These are phyloP conservation scores for Aphis gossypii DNA, from an alignment of 1,140 invertebrate genomes.

Conservation along the genomic window DNA sequence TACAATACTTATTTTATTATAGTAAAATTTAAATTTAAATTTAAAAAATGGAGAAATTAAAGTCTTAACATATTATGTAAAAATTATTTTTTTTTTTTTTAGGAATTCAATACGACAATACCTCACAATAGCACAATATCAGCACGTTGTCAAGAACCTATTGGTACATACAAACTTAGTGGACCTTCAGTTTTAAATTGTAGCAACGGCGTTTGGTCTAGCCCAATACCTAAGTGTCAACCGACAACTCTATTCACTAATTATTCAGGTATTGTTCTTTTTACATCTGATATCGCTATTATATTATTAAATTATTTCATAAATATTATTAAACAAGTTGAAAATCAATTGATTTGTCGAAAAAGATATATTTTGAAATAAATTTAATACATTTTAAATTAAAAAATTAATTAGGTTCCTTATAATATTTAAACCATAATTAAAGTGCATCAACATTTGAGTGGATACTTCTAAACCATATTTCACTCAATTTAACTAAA, in stretches of 20 bases:
- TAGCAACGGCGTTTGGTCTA: conserved; percentile 80
- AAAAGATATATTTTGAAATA: not conserved
- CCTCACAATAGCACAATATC: conserved; percentile 46
- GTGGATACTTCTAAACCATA: not conserved
- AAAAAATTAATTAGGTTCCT: not conserved
- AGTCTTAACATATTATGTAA: not conserved
- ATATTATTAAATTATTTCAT: not conserved
- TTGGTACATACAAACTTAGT: conserved; percentile 80
- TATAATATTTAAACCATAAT: not conserved
- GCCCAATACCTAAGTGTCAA: conserved; percentile 77
- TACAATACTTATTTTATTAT: not conserved
- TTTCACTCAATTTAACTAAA: not conserved
- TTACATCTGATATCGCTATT: not conserved
- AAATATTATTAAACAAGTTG: not conserved
- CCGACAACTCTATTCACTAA: conserved; percentile 83
- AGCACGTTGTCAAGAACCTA: conserved; percentile 50
- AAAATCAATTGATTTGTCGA: not conserved
- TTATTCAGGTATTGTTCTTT: conserved; percentile 73
- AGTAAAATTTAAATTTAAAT: not conserved
- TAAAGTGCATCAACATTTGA: not conserved
- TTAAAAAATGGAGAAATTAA: not conserved
- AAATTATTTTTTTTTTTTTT: not conserved
- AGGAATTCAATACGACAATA: conserved; percentile 48
- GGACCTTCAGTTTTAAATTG: conserved; percentile 74
- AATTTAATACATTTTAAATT: not conserved